These are phyloP conservation scores for Coluber constrictor DNA, from an alignment of 2,797 vertebrate species.

Conservation along the genomic window DNA sequence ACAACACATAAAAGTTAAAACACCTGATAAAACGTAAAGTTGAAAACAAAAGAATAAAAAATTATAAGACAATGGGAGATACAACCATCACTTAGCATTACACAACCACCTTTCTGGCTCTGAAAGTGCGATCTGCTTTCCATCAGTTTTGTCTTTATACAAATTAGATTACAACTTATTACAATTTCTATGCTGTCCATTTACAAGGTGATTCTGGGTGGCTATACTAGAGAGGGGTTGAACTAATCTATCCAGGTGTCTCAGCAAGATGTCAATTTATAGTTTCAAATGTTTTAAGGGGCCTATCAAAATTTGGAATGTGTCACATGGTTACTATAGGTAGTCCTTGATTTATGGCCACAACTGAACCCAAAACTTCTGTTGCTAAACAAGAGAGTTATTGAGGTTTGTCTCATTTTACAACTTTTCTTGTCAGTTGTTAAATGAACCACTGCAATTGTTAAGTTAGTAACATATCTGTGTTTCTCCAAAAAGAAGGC, in stretches of 20 bases:
- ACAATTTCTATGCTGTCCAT: neutral
- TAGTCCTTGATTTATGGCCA: neutral
- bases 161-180: neutral
- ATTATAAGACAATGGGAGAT: neutral
- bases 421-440: neutral
- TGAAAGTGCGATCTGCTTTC: neutral
- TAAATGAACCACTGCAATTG: neutral
- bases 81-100: neutral
- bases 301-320: neutral
- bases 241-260: neutral
- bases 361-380: neutral
- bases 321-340: neutral
- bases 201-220: neutral
- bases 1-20: neutral
- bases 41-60: neutral
- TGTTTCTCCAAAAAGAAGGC: too few species aligned
- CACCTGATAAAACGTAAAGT: neutral
- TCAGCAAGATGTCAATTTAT: neutral
- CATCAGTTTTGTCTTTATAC: neutral
- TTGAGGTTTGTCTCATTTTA: neutral
- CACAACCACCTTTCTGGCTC: neutral
- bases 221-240: neutral
- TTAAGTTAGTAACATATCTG: neutral
- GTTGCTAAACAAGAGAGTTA: neutral
- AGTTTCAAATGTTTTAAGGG: neutral